These are phyloP conservation scores for Tyrannus savana DNA, from an alignment of 2,113 vertebrate species.

Conservation along the genomic window DNA sequence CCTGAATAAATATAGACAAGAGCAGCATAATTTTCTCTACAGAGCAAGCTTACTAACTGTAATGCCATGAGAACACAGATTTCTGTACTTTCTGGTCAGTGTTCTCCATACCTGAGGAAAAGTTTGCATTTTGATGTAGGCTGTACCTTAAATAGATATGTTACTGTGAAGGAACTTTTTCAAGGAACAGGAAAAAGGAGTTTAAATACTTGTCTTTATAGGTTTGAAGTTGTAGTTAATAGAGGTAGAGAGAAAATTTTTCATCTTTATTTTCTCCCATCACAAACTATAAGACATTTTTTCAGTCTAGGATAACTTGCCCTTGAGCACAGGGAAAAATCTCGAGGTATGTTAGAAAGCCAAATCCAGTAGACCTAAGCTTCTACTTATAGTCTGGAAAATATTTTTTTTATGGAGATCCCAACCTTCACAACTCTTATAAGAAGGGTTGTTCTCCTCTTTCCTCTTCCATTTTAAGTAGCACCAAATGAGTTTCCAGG, in stretches of 20 bases:
- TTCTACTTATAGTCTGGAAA: neutral
- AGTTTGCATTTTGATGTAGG: neutral
- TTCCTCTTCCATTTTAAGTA: neutral
- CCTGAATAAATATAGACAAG: neutral
- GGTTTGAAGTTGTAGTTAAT: neutral
- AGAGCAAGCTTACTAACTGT: neutral
- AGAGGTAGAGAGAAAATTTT: neutral
- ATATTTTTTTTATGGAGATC: neutral
- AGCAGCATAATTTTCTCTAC: neutral
- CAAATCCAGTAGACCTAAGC: neutral
- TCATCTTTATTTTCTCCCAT: neutral
- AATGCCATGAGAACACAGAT: neutral
- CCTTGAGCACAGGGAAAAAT: neutral
- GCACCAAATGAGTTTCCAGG: neutral
- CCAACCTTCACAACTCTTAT: neutral
- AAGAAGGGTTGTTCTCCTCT: neutral
- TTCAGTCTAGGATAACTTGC: neutral
- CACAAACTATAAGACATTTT: neutral
- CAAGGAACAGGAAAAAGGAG: neutral
- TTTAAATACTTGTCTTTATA: neutral
- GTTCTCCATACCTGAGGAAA: neutral
- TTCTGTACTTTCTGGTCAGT: neutral
- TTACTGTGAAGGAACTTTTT: neutral
- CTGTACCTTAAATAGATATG: neutral
- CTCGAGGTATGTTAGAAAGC: neutral